phyloP scores from a whole-genome alignment of 2,888 invertebrate genomes.

The Electrophaes corylata region DNA sequence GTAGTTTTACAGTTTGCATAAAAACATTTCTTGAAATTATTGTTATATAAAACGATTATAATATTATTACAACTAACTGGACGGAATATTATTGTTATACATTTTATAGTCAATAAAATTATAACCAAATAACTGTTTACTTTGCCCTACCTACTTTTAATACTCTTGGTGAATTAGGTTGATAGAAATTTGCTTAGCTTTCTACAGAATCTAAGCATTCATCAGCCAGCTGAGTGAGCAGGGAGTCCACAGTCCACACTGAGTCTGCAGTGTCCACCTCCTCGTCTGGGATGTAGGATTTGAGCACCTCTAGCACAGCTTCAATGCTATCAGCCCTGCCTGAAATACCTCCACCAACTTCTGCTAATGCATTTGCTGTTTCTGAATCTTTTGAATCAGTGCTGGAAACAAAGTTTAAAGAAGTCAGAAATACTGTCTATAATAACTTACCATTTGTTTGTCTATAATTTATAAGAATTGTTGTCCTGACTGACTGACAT shows the following conservation, averaged over 20 bases:
- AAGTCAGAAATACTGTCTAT: neutral
- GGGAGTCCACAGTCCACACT: constrained; percentile 75
- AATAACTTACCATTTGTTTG: no score
- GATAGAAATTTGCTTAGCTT: neutral
- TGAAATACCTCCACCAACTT: constrained; percentile 65
- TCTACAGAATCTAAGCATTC: constrained; percentile 47
- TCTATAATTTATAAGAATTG: no score
- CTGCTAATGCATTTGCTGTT: constrained; percentile 69
- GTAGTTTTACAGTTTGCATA: no score
- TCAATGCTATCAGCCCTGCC: constrained; percentile 69
- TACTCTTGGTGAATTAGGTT: no score
- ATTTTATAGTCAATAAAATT: no score
- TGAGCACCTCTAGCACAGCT: constrained; percentile 65
- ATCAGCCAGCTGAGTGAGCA: constrained; percentile 69
- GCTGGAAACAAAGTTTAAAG: constrained; percentile 46
- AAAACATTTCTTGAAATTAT: no score
- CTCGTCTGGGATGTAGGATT: constrained; percentile 66
- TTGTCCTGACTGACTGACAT: no score
- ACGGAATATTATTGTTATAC: no score
- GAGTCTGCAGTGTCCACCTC: constrained; percentile 69
- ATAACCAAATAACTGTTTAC: no score
- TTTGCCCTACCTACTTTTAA: no score
- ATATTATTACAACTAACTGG: no score
- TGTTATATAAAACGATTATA: no score
- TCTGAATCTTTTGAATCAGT: constrained; percentile 64